Conservation (phyloP, 2,888 invertebrate species). For the Clistopyga incitator region DNA sequence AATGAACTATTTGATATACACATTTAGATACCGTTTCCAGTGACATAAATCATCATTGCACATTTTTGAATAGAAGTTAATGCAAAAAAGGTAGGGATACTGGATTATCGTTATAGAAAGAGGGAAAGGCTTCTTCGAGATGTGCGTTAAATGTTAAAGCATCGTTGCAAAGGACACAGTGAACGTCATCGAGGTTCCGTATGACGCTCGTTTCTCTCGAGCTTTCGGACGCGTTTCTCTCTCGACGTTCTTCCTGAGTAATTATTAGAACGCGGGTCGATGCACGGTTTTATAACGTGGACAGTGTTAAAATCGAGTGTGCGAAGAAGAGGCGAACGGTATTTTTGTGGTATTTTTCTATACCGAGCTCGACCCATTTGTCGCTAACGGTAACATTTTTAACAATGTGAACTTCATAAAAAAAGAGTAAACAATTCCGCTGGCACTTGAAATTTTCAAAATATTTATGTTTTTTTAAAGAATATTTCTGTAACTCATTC, state of each 20-base stretch:
- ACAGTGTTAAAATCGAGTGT: background rate
- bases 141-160: background rate
- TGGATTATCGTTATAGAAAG: background rate
- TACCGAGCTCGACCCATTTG: too few relatives aligned
- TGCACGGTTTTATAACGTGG: background rate
- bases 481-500: too few relatives aligned
- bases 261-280: background rate
- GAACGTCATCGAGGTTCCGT: constrained; percentile 21
- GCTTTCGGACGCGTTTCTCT: background rate
- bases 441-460: too few relatives aligned
- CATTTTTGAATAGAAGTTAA: background rate
- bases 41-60: background rate
- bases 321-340: background rate
- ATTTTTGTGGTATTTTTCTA: too few relatives aligned
- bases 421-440: too few relatives aligned
- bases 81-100: background rate
- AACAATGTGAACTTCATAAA: too few relatives aligned
- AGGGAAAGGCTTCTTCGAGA: background rate
- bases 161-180: constrained; percentile 31
- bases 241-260: background rate
- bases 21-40: background rate
- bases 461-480: too few relatives aligned
- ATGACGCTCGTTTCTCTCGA: background rate
- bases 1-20: too few relatives aligned
- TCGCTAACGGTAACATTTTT: too few relatives aligned